These are phyloP conservation scores for Drosophila kohkoa DNA, from an alignment of 1,140 invertebrate genomes.

Conservation along the genomic window DNA sequence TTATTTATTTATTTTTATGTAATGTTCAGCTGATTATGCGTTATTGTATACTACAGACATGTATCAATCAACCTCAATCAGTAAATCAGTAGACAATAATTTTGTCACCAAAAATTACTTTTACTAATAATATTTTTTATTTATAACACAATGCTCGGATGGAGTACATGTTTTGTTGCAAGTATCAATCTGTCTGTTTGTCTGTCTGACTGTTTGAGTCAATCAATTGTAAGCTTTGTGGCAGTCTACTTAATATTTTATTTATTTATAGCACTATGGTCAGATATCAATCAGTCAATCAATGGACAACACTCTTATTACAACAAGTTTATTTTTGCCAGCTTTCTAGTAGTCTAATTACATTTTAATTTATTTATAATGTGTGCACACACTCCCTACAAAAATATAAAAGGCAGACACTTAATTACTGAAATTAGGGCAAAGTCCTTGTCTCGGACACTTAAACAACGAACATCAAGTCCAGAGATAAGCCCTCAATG, in stretches of 20 bases:
- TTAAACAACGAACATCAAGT: constrained; percentile 32
- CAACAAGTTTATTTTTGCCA: neutral
- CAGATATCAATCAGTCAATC: too few relatives aligned
- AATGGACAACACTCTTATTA: neutral
- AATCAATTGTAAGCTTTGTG: neutral
- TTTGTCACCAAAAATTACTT: too few relatives aligned
- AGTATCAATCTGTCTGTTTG: constrained; percentile 8
- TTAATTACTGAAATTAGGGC: constrained; percentile 69
- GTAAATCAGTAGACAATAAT: too few relatives aligned
- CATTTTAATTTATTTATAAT: constrained; percentile 67
- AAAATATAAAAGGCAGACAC: constrained; percentile 11
- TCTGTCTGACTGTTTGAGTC: too few relatives aligned
- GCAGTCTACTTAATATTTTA: too few relatives aligned
- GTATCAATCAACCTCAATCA: too few relatives aligned
- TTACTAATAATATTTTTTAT: too few relatives aligned
- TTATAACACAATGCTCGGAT: too few relatives aligned
- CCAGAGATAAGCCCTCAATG: constrained; percentile 44
- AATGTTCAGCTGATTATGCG: too few relatives aligned
- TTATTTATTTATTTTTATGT: too few relatives aligned
- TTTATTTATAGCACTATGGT: too few relatives aligned
- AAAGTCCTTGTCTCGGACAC: constrained; percentile 45
- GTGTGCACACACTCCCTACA: constrained; percentile 5
- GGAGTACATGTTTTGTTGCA: neutral
- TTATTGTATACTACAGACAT: too few relatives aligned
- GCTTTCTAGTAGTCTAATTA: constrained; percentile 44